A percentile compares a stretch with the other conserved stretches of the same genome.
phyloP scores from a whole-genome alignment of 2,888 invertebrate genomes.

The Ochropleura plecta region DNA sequence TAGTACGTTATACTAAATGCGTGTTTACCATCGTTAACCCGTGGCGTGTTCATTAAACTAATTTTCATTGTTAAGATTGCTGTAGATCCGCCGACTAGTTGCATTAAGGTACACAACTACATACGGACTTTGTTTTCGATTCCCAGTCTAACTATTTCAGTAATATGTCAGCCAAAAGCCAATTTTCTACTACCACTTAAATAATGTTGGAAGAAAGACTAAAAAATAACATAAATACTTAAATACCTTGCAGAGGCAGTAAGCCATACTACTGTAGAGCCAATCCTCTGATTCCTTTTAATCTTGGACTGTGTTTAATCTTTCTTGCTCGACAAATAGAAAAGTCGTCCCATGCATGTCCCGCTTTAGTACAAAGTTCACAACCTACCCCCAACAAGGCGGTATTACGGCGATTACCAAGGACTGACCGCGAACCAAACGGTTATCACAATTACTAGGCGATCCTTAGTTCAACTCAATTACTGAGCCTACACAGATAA shows the following conservation, averaged over 20 bases:
- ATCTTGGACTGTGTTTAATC: background rate
- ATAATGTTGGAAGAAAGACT: background rate
- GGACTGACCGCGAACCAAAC: constrained; percentile 50
- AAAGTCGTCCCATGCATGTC: constrained; percentile 3
- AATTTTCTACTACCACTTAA: background rate
- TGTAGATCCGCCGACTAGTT: constrained; percentile 5
- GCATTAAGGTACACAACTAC: too few species aligned
- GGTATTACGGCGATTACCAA: constrained; percentile 43
- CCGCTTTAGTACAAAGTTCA: background rate
- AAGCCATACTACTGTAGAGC: background rate
- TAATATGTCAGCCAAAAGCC: background rate
- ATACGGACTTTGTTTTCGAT: background rate
- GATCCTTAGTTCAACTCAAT: constrained; percentile 46
- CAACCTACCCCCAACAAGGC: background rate
- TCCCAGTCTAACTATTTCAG: background rate
- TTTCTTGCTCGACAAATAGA: background rate
- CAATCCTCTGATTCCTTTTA: background rate
- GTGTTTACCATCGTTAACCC: constrained; percentile 55
- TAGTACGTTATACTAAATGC: constrained; percentile 35
- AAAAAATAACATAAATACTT: background rate
- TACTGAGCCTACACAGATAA: constrained; percentile 30
- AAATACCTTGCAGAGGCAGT: background rate
- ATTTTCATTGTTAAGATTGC: constrained; percentile 31
- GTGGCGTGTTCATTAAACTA: constrained; percentile 53
- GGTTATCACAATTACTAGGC: constrained; percentile 58